These are phyloP conservation scores for Syndactyla subalaris DNA, from an alignment of 2,797 vertebrate species.

Conservation along the genomic window DNA sequence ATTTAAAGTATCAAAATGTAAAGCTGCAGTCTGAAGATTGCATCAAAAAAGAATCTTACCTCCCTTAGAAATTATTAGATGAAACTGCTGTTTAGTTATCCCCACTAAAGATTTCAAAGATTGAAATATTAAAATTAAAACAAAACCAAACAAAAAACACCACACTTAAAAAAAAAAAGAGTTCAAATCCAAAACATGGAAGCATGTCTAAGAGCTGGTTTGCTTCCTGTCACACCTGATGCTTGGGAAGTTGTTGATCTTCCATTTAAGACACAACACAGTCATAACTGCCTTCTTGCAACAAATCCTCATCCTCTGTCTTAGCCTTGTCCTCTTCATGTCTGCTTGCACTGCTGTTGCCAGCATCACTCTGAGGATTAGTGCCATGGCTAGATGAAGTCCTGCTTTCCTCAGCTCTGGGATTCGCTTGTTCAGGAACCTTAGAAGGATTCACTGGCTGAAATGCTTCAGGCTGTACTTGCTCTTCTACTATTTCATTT, in stretches of 20 bases:
- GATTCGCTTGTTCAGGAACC: slow-evolving; percentile 75
- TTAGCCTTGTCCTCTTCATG: slow-evolving; percentile 81
- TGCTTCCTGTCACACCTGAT: slow-evolving; percentile 54
- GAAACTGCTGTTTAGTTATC: slow-evolving; percentile 60
- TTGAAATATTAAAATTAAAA: neutral
- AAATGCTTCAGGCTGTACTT: slow-evolving; percentile 88
- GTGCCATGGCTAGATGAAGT: slow-evolving; percentile 76
- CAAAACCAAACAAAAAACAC: neutral
- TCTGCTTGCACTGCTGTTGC: slow-evolving; percentile 58
- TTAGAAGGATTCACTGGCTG: slow-evolving; percentile 85
- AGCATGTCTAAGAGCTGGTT: slow-evolving; percentile 48
- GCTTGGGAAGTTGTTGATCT: slow-evolving; percentile 21
- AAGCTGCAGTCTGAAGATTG: slow-evolving; percentile 35
- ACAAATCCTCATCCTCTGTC: slow-evolving; percentile 81
- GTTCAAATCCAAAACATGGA: slow-evolving; percentile 17
- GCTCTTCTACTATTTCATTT: slow-evolving; percentile 83
- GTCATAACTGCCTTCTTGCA: slow-evolving; percentile 90
- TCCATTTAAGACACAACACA: slow-evolving; percentile 89
- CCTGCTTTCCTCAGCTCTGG: slow-evolving; percentile 84
- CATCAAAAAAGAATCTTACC: slow-evolving; percentile 16
- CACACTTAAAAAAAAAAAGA: neutral
- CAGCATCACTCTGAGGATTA: slow-evolving; percentile 77
- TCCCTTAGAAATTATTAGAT: slow-evolving; percentile 41
- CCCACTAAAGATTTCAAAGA: slow-evolving; percentile 59
- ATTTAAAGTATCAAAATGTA: slow-evolving; percentile 20